A percentile compares a stretch with the other conserved stretches of the same genome.
phyloP scores from a whole-genome alignment of 2,113 vertebrate genomes.

The Callocephalon fimbriatum region DNA sequence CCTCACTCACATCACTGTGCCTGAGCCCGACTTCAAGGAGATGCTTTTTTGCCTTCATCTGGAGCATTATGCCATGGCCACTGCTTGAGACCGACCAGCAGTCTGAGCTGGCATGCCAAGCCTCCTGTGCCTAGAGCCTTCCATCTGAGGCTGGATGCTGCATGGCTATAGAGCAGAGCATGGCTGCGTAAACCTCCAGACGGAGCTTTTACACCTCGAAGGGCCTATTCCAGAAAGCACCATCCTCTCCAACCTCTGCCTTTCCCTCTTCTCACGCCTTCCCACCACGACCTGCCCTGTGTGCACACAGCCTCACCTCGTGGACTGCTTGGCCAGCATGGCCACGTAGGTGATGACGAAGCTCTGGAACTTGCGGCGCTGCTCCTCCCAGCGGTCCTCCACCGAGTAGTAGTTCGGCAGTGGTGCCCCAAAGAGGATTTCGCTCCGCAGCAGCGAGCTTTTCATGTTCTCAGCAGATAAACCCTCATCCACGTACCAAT shows the following conservation, averaged over 20 bases:
- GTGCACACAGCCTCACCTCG: conserved; percentile 79
- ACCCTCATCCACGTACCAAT: conserved; percentile 96
- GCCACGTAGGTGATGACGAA: conserved; percentile 93
- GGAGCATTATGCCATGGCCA: neutral
- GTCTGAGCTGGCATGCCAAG: neutral
- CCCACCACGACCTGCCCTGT: neutral
- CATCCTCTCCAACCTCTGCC: neutral
- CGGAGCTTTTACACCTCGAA: neutral
- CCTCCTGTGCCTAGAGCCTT: neutral
- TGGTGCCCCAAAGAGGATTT: conserved; percentile 94
- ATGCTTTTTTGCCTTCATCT: neutral
- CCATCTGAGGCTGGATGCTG: neutral
- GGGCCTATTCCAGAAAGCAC: neutral
- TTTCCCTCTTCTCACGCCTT: neutral
- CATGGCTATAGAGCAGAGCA: accelerated
- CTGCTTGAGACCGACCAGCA: neutral
- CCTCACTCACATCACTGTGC: neutral
- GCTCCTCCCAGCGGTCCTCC: conserved; percentile 92
- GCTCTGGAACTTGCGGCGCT: conserved; percentile 89
- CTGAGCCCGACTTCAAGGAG: neutral
- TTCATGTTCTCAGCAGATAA: conserved; percentile 89
- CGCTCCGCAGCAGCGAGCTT: conserved; percentile 91
- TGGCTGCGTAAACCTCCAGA: neutral
- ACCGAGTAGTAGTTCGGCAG: conserved; percentile 91
- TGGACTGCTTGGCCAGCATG: conserved; percentile 92